Base-by-base conservation (phyloP, 2,113 vertebrate genomes). In the Ameiurus melas region DNA sequence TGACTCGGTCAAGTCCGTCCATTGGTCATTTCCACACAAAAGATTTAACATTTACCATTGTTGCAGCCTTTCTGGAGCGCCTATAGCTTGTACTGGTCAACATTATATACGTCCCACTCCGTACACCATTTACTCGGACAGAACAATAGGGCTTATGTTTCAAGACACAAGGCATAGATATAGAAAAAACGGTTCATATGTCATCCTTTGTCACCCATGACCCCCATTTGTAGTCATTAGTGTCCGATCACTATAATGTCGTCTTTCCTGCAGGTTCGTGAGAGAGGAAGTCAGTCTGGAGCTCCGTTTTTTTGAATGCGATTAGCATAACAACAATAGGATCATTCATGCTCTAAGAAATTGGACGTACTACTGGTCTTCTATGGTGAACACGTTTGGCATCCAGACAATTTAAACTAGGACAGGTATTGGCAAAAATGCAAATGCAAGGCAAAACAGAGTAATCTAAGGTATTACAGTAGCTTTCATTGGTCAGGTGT, bases 121-220 rank as follows among this genome's bases (percentile, higher is more conserved):
- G 85, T 75, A 87, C 83, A 47, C 85, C 89, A 85, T 95, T 94
- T 91, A 90, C 93, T 91, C 91, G 43, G 90, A 89, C 85, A 84
- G 88, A 92, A 95, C 94, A 95, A 94, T 93, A 86, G 89, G 86
- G 78, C 91, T 91, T 94, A 89, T 95, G 93, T 93, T 91, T 91
- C 89, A 89, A 93, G 89, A 90, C 75, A 2, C 10, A 82, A 86
- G 90, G 86, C 89, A 91, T 89, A 82, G 86, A 92, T 88, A 93
- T 90, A 55, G 36, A 19, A 93, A 93, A 93, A 94, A 92, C 89
- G 89, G 88, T 90, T 92, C 95, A 91, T 94, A 93, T 94, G 92
- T 87, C 84, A 90, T 86, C 88, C 93, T 94, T 95, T 95, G 95
- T 95, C 92, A 93, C 91, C 91, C 83, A 57, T 92, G 92, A 90